These are phyloP conservation scores for Drosophila tanythrix DNA, from an alignment of 2,888 invertebrate genomes.

Conservation along the genomic window DNA sequence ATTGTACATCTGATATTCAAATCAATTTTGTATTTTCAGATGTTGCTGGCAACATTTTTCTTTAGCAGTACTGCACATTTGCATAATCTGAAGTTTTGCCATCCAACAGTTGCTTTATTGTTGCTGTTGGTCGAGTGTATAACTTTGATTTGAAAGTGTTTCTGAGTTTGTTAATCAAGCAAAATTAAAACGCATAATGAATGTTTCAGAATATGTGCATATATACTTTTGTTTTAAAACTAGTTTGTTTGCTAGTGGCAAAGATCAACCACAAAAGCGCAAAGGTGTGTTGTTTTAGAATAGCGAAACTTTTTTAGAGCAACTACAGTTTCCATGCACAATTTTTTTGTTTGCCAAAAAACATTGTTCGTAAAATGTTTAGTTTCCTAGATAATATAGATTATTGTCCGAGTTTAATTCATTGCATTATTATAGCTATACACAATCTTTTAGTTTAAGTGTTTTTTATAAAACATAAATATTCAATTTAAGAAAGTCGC, in stretches of 20 bases:
- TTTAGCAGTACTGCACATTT: constrained; percentile 9
- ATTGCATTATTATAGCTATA: background rate
- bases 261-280: background rate
- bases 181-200: background rate
- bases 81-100: background rate
- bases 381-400: background rate
- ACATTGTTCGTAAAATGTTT: background rate
- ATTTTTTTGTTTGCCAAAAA: background rate
- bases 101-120: background rate
- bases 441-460: background rate
- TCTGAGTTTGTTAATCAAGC: background rate
- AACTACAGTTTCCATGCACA: background rate
- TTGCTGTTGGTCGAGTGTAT: background rate
- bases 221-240: background rate
- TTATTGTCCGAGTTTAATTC: background rate
- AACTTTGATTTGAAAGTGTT: background rate
- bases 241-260: background rate
- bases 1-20: background rate
- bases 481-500: background rate
- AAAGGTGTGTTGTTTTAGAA: background rate
- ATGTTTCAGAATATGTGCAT: background rate
- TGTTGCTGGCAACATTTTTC: constrained; percentile 23
- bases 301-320: background rate
- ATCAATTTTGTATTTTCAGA: no score
- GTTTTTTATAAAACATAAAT: background rate